Evolutionary conservation across 2,797 vertebrate species (phyloP), one percentile per base, ranked within the genome.

Genomic region (Naso thynnoides): DNA sequence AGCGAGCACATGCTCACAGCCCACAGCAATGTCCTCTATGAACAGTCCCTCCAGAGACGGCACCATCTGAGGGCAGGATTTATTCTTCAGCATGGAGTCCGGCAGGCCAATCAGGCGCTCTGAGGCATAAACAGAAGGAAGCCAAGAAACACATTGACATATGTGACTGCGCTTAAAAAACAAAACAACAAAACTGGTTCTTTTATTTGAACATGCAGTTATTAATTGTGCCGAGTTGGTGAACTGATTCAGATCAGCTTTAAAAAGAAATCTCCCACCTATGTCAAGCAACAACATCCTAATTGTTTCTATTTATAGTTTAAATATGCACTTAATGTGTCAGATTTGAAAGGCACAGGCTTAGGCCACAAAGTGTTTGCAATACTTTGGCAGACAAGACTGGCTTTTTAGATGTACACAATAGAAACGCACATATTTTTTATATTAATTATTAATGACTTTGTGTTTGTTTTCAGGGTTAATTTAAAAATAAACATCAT

Each of bases 51-150:
- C 95, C 81, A 96, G 83, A 15, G 94, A 89, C 0, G 95, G 95
- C 38, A 96, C 93, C 39, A 93, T 78, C 86, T 95, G 95, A 7
- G 95, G 95, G 39, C 73, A 86, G 83, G 93, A 94, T 69, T 93
- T 94, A 71, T 95, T 95, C 90, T 95, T 95, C 81, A 95, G 85
- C 94, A 95, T 93, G 53, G 92, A 90, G 70, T 96, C 95, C 0
- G 95, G 95, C 70, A 95, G 84, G 55, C 95, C 95, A 9, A 95
- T 94, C 64, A 95, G 90, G 41, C 95, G 94, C 86, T 96, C 95
- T 96, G 75, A 67, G 24, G 44, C 53, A 69, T 13, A 5, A 68
- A 68, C 11, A 76, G 36, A 48, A 42, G 24, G 27, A 44, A 62
- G 29, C 11, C 6, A 66, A 48, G 13, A 4, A 15, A 58, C 6